A percentile compares a stretch with the other conserved stretches of the same genome.
Evolutionary conservation across 2,797 vertebrate genomes (phyloP).

Genomic region (Urosaurus nigricauda): DNA sequence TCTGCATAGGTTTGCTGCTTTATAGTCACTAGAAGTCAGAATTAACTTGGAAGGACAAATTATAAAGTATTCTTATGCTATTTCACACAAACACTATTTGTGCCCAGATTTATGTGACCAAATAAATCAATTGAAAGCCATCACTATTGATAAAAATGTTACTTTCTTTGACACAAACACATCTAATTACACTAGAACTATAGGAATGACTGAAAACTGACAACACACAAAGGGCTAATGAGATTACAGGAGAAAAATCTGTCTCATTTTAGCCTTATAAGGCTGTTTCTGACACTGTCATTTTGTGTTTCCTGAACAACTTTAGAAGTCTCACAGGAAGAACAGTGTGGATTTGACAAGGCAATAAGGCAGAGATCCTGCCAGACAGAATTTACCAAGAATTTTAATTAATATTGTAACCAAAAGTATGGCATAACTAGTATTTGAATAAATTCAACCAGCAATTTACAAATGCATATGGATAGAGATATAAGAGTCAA

Average conservation of each 20-base stretch:
- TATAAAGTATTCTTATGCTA: background rate
- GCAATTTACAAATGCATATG: constrained; percentile 2
- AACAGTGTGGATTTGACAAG: constrained; percentile 67
- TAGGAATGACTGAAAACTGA: constrained; percentile 64
- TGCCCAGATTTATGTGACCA: background rate
- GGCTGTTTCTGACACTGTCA: constrained; percentile 68
- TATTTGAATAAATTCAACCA: background rate
- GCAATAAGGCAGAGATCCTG: constrained; percentile 58
- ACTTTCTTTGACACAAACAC: background rate
- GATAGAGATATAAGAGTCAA: background rate
- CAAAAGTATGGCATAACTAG: background rate
- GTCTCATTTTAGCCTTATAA: constrained; percentile 63
- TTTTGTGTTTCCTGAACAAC: constrained; percentile 69
- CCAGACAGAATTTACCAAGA: constrained; percentile 55
- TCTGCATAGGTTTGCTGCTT: no score
- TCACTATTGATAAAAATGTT: background rate
- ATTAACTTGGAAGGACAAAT: no score
- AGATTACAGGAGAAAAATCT: constrained; percentile 23
- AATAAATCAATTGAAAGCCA: fast-evolving
- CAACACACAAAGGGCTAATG: background rate
- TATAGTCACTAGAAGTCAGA: no score
- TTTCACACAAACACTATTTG: background rate
- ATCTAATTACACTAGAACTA: background rate
- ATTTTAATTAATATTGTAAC: constrained; percentile 48
- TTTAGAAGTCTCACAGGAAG: constrained; percentile 67